phyloP scores from a whole-genome alignment of 2,113 vertebrate genomes.

The Catharus bicknelli region DNA sequence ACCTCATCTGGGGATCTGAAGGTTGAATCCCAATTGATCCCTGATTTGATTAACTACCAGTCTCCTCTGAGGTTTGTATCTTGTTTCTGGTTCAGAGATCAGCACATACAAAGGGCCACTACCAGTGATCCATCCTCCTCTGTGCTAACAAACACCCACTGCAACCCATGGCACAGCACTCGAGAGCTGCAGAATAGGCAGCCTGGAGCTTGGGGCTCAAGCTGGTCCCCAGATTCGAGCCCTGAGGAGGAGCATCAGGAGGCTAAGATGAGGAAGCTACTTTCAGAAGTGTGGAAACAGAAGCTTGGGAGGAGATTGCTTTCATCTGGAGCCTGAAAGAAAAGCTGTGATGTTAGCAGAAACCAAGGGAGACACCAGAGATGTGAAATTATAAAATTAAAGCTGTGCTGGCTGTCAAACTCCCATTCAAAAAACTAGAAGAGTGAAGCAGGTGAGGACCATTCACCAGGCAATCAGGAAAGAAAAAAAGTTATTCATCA shows the following conservation, averaged over 20 bases:
- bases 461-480: not conserved
- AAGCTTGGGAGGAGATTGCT: constrained; percentile 40
- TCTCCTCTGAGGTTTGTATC: not conserved
- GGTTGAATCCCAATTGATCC: not conserved
- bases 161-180: not conserved
- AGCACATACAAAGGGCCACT: not conserved
- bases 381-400: constrained; percentile 63
- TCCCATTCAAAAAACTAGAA: not conserved
- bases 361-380: constrained; percentile 54
- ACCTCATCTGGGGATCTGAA: constrained; percentile 34
- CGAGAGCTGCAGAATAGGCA: rapidly evolving
- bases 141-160: not conserved
- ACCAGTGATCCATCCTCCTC: not conserved
- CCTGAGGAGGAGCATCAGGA: constrained; percentile 14
- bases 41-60: constrained; percentile 26
- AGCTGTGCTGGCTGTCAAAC: constrained; percentile 15
- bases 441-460: not conserved
- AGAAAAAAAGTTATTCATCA: not conserved
- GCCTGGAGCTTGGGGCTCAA: not conserved
- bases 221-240: not conserved
- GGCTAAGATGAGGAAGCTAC: constrained; percentile 39
- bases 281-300: constrained; percentile 51
- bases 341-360: constrained; percentile 58
- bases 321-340: constrained; percentile 54
- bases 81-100: constrained; percentile 33